These are phyloP conservation scores for Ypsolopha sequella DNA, from an alignment of 2,888 invertebrate genomes.

Conservation along the genomic window DNA sequence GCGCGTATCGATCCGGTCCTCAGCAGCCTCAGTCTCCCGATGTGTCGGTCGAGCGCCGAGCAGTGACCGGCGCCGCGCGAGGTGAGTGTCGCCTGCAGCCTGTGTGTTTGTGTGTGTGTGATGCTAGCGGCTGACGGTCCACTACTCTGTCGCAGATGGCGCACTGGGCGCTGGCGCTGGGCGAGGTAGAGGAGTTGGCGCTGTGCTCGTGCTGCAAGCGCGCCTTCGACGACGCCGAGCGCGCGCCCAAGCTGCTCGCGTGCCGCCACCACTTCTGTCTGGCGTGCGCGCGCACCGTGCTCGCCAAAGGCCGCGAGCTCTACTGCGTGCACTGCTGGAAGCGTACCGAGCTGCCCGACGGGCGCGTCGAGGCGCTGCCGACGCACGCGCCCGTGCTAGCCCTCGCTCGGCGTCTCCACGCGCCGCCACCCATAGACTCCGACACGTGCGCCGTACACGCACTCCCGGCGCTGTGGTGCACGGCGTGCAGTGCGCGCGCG, in stretches of 20 bases:
- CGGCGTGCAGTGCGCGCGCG: constrained; percentile 73
- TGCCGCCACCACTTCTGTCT: constrained; percentile 85
- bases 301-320: constrained; percentile 67
- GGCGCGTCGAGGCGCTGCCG: no score
- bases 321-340: constrained; percentile 83
- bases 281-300: constrained; percentile 69
- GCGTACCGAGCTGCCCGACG: constrained; percentile 67
- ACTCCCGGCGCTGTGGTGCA: constrained; percentile 73
- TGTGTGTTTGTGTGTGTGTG: constrained; percentile 5
- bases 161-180: constrained; percentile 5
- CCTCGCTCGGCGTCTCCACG: constrained; percentile 75
- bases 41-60: no score
- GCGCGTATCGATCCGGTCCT: no score
- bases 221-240: constrained; percentile 75
- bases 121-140: constrained; percentile 10
- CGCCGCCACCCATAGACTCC: constrained; percentile 67
- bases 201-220: constrained; percentile 82
- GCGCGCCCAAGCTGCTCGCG: constrained; percentile 70
- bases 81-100: not conserved
- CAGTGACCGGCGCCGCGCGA: not conserved
- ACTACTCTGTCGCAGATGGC: constrained; percentile 4
- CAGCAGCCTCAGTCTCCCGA: no score
- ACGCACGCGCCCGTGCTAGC: no score
- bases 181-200: constrained; percentile 74
- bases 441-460: no score